Conservation (phyloP, 2,888 invertebrate genomes). For the Idaea dimidiata region DNA sequence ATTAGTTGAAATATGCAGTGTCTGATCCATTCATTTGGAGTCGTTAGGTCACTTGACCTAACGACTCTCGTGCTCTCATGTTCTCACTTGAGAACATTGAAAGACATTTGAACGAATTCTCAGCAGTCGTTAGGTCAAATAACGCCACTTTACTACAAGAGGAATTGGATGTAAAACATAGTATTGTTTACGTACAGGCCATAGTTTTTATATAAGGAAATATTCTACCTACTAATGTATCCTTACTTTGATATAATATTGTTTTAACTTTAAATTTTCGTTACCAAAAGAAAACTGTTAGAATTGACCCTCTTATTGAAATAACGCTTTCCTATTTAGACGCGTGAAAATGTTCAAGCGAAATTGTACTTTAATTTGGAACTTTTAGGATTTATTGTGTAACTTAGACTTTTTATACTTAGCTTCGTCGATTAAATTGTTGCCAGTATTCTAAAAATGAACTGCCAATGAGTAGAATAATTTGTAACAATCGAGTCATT, state of each 20-base stretch:
- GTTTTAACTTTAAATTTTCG: neutral
- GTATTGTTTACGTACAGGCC: constrained; percentile 5
- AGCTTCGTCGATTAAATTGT: constrained; percentile 44
- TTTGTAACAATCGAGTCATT: constrained; percentile 59
- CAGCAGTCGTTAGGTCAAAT: no score
- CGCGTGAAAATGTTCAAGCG: neutral
- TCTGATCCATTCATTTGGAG: no score
- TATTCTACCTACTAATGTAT: neutral
- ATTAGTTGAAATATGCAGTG: no score
- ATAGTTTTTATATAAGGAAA: neutral
- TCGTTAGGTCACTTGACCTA: no score
- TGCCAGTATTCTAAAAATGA: constrained; percentile 56
- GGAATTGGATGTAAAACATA: constrained; percentile 5
- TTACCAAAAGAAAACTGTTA: neutral
- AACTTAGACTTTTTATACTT: constrained; percentile 55
- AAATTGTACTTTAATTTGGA: neutral
- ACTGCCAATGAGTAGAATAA: constrained; percentile 68
- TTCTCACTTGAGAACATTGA: no score
- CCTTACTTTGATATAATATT: constrained; percentile 16
- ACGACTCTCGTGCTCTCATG: no score
- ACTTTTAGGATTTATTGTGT: neutral
- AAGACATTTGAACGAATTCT: no score
- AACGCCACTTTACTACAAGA: neutral
- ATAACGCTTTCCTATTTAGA: constrained; percentile 1
- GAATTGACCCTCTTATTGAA: neutral